Evolutionary conservation across 2,888 invertebrate genomes (phyloP).

Genomic region (Diaperis boleti): DNA sequence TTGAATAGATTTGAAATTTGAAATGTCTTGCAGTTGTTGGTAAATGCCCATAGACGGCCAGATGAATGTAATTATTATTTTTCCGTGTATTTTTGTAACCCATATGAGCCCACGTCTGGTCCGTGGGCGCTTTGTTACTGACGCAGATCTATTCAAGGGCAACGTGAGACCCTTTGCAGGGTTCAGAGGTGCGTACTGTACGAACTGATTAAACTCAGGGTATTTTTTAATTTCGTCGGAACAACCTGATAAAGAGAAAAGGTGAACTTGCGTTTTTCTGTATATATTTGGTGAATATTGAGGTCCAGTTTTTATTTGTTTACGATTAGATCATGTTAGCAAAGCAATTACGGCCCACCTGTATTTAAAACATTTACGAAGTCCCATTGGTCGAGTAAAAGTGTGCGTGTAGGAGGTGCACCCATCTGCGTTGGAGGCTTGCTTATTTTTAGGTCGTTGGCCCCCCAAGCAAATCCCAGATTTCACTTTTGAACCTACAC

Average conservation of each 20-base stretch:
- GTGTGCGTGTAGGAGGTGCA: constrained; percentile 57
- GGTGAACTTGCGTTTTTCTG: constrained; percentile 30
- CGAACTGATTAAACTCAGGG: constrained; percentile 52
- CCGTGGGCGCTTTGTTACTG: constrained; percentile 46
- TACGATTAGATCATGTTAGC: constrained; percentile 53
- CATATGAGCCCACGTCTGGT: constrained; percentile 48
- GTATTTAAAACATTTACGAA: constrained; percentile 57
- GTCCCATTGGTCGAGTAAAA: constrained; percentile 60
- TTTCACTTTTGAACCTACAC: constrained; percentile 37
- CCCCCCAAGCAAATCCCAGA: constrained; percentile 45
- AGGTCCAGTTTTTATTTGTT: constrained; percentile 44
- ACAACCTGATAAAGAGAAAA: constrained; percentile 14
- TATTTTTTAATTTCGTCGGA: constrained; percentile 37
- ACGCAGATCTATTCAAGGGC: constrained; percentile 48
- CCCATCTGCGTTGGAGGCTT: constrained; percentile 59
- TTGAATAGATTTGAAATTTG: constrained; percentile 34
- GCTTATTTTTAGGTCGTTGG: constrained; percentile 61
- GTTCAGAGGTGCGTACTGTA: constrained; percentile 24
- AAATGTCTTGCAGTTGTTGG: constrained; percentile 17
- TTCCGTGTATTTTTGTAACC: constrained; percentile 46
- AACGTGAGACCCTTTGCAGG: constrained; percentile 19
- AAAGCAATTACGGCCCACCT: constrained; percentile 57
- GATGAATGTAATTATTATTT: constrained; percentile 38
- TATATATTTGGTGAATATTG: constrained; percentile 24
- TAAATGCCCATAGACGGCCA: constrained; percentile 38